Base-by-base conservation (phyloP, 2,113 vertebrate genomes). In the Sphyrna mokarran region DNA sequence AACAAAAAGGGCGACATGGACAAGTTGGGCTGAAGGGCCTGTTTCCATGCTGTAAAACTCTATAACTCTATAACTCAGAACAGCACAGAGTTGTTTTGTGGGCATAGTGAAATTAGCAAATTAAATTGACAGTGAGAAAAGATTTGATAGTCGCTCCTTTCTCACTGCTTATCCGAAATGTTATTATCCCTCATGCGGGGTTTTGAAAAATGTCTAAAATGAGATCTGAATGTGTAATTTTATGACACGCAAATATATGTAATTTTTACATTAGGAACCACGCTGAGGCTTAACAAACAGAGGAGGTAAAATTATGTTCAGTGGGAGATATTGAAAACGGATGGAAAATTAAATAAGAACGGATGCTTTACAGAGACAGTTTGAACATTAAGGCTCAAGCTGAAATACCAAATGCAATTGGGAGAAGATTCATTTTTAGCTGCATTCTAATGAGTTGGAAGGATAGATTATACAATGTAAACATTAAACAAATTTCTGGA, bases 401-500 rank as follows among this genome's bases (percentile, higher is more conserved):
- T 18, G 33, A 91, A 43, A 94, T 26, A 43, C 9, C 40, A n/a
- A 94, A 43, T 22, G n/a, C 94, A 72, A 37, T 95, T 72, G 23
- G 26, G 23, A 14, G 63, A 95, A 95, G 69, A 72, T 23, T 72
- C 40, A 69, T 95, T 54, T 95, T 95, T 48, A 29, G 26, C 94
- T 70, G 20, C 94, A 95, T 29, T 33, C 29, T 95, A 95, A 40
- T 95, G 14, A 95, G 40, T 95, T 23, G 43, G 66, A 48, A 72
- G 26, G 40, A 72, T 48, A 10, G 40, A 72, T 54, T 95, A 26
- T 29, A 72, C 16, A 48, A 72, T 72, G 69, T 48, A 95, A 95
- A 43, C 61, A 33, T 29, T 72, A 72, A 95, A 95, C 94, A 95
- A 95, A 95, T 95, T 95, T 40, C 40, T 95, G 68, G 9, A 95